Base-by-base conservation (phyloP, 2,888 invertebrate genomes). In the Megaustenia siamemsis region DNA sequence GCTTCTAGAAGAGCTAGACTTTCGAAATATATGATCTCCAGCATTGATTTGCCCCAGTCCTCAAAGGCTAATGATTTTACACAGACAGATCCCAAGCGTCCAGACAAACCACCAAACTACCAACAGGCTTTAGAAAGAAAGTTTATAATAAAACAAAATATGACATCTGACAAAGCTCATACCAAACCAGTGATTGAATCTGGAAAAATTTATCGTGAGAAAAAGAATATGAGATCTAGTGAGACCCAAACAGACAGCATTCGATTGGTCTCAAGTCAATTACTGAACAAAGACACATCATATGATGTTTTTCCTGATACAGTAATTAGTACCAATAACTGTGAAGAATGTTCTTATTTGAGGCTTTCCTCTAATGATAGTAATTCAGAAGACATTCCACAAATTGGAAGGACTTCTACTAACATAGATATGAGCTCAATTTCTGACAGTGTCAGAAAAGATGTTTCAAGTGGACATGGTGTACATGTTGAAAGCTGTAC, bases 51-150 rank as follows among this genome's bases (percentile, higher is more conserved):
- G 8, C 68, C 66, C 2, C 38, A 24, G 15, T 66, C 81, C 49
- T 69, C 77, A 40, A 68, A 83, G 56, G 68, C 77, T 38, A 66
- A 56, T 38, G 69, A 73, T 18, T 15, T 21, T 73, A 45, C 43
- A 6, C 0, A 12, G 35, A 8, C 68, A 68, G 83, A 83, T 18
- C 35, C 12, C 15, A 66, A 43, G 21, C 85, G 93, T 56, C 93
- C 93, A 24, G 89, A 89, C 32, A 86, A 88, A 43, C 93, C 93
- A 10, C 93, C 93, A 66, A 89, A 90, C 40, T 93, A 93, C 83
- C 87, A 89, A 10, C 91, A 92, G 81, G 93, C 93, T 24, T 75
- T 93, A 38, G 88, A 91, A 40, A 86, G 93, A 75, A 91, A 90
- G 77, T 88, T 86, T 75, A 83, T 90, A 83, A 78, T 91, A 15